Evolutionary conservation across 1,140 invertebrate genomes (phyloP).

Genomic region (Acromyrmex heyeri): DNA sequence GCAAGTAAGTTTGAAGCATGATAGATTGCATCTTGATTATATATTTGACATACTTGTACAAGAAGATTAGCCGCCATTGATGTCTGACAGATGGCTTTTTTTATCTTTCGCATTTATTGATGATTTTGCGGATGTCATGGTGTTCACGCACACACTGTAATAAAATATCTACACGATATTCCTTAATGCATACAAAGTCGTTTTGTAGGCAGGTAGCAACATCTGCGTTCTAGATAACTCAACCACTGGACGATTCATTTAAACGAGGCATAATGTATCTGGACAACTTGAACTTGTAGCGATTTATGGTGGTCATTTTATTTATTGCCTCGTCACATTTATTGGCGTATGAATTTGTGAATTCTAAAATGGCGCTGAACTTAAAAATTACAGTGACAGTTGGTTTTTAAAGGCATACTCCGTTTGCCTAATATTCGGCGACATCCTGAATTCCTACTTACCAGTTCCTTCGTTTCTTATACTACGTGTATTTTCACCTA

Average conservation of each 20-base stretch:
- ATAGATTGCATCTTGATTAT: constrained; percentile 19
- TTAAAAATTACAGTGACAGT: constrained; percentile 15
- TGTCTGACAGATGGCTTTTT: constrained; percentile 27
- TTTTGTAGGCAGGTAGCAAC: not conserved
- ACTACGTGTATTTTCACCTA: not conserved
- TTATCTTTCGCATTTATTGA: constrained; percentile 31
- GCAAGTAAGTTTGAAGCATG: not conserved
- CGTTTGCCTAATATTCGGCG: constrained; percentile 2
- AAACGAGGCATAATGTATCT: constrained; percentile 26
- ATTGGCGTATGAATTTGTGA: not conserved
- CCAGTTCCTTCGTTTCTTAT: not conserved
- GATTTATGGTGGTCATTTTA: not conserved
- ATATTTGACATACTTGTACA: constrained; percentile 14
- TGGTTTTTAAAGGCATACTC: not conserved
- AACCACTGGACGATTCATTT: not conserved
- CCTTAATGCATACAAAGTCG: not conserved
- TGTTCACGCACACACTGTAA: not conserved
- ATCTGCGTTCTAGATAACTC: constrained; percentile 45
- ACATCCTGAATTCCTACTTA: constrained; percentile 19
- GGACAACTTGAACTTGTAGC: constrained; percentile 8
- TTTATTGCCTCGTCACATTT: not conserved
- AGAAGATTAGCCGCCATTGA: constrained; percentile 20
- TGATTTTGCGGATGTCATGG: constrained; percentile 36
- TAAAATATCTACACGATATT: constrained; percentile 5
- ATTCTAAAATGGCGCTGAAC: not conserved